Base-by-base conservation (phyloP, 2,113 vertebrate species). In the Anarhynchus alexandrinus region DNA sequence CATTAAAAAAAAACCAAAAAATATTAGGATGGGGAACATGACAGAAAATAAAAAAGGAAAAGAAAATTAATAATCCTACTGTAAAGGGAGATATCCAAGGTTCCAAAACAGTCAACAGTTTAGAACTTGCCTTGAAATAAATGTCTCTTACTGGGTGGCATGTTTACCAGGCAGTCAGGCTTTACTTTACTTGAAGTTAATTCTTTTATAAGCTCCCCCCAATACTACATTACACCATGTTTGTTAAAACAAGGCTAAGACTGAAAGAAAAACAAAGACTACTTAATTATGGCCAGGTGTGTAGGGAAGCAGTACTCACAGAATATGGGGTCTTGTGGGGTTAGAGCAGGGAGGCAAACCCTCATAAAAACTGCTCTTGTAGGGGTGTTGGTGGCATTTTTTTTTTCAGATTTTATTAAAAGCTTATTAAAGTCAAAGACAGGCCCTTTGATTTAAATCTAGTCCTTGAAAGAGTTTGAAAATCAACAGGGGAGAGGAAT, bases 221-320 rank as follows among this genome's bases (percentile, higher is more conserved):
- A 64, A 12, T 32, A 80, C 78, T 90, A 83, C 55, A 77, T 90
- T 80, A 89, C 55, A 90, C 78, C 29, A 51, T 62, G 86, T 91
- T 96, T 91, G 66, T 59, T 91, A 94, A 94, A 97, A 89, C 54
- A 95, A 78, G 62, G 43, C n/a, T 58, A 82, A 51, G 49, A 88
- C 55, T 49, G 58, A 94, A 97, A 88, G 74, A 82, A 96, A 96
- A 96, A 93, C 78, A 95, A 91, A 93, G 94, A 67, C 34, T 36
- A 70, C n/a, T 86, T 96, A 96, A 95, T 90, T 90, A 95, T 77
- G 74, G 84, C 84, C 94, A 97, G 95, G 96, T 96, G 94, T 27
- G 25, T 77, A 80, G 70, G 49, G 83, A 51, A 80, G 67, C 54
- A 66, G 43, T 42, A 76, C n/a, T 38, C 66, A 8, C 32, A 77